Conservation (phyloP, 2,888 invertebrate genomes). For the Clepsis dumicolana region DNA sequence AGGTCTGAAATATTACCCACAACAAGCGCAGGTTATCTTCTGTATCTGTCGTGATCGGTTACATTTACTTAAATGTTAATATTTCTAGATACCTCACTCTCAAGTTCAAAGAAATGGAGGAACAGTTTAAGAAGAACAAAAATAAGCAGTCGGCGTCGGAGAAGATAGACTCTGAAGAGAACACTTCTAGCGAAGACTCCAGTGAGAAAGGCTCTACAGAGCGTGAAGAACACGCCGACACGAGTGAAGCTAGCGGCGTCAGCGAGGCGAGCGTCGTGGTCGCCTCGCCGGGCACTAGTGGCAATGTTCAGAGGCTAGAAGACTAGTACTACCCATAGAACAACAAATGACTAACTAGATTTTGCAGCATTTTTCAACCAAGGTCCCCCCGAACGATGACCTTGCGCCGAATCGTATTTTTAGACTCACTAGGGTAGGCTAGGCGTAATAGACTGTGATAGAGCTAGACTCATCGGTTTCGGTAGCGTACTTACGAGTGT, state of each 20-base stretch:
- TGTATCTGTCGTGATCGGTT: too few relatives aligned
- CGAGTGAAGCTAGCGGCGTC: slow-evolving; percentile 54
- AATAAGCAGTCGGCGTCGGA: slow-evolving; percentile 71
- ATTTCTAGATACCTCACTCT: slow-evolving; percentile 90
- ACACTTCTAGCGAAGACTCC: slow-evolving; percentile 57
- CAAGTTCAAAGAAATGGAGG: slow-evolving; percentile 95
- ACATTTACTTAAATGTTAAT: not conserved
- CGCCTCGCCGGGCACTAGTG: slow-evolving; percentile 72
- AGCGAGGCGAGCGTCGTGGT: slow-evolving; percentile 72
- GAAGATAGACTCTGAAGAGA: slow-evolving; percentile 61
- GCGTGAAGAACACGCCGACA: slow-evolving; percentile 51
- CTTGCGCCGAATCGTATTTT: slow-evolving; percentile 43
- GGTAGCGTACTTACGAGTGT: slow-evolving; percentile 13
- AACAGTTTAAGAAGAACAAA: slow-evolving; percentile 90
- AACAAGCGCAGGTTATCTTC: not conserved
- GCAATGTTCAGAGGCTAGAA: slow-evolving; percentile 74
- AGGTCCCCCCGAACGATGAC: slow-evolving; percentile 42
- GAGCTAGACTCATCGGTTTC: slow-evolving; percentile 50
- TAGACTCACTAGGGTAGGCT: slow-evolving; percentile 44
- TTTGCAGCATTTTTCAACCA: slow-evolving; percentile 45
- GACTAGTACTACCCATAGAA: slow-evolving; percentile 50
- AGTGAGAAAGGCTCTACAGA: slow-evolving; percentile 54
- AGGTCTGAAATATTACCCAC: too few relatives aligned
- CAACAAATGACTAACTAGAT: slow-evolving; percentile 44
- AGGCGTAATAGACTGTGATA: slow-evolving; percentile 66